These are phyloP conservation scores for Coryphaenoides rupestris DNA, from an alignment of 2,113 vertebrate genomes.

Conservation along the genomic window DNA sequence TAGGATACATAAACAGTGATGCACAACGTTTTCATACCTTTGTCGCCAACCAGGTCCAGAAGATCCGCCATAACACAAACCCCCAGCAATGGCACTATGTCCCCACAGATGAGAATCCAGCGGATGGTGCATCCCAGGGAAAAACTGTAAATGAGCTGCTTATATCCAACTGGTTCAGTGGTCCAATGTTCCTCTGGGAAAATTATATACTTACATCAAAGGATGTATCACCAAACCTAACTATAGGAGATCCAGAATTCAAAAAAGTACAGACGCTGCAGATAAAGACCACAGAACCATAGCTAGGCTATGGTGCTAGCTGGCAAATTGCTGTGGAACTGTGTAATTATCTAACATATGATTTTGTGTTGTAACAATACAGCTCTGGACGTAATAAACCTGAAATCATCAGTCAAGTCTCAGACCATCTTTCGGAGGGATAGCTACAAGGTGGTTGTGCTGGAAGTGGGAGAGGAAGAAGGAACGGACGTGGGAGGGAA, in stretches of 20 bases:
- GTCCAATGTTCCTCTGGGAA: neutral
- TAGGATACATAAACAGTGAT: conserved; percentile 11
- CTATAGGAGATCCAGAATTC: neutral
- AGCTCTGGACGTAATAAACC: too few species aligned
- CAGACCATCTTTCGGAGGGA: too few species aligned
- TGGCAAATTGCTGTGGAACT: too few species aligned
- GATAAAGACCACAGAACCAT: too few species aligned
- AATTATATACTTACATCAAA: neutral
- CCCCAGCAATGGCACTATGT: conserved; percentile 6
- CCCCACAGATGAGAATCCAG: neutral
- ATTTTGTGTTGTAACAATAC: too few species aligned
- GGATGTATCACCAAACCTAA: too few species aligned
- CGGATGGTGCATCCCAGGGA: neutral
- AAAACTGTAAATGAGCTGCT: neutral
- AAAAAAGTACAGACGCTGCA: neutral
- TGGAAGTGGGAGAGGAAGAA: too few species aligned
- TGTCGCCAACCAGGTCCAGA: conserved; percentile 6
- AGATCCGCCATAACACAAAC: neutral
- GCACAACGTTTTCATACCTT: neutral
- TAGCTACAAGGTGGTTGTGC: too few species aligned
- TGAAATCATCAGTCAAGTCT: too few species aligned
- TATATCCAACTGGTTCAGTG: neutral
- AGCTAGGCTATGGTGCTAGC: too few species aligned
- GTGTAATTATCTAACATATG: too few species aligned
- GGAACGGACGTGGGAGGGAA: too few species aligned